Evolutionary conservation across 2,888 invertebrate species (phyloP).

Genomic region (Shargacucullia verbasci): DNA sequence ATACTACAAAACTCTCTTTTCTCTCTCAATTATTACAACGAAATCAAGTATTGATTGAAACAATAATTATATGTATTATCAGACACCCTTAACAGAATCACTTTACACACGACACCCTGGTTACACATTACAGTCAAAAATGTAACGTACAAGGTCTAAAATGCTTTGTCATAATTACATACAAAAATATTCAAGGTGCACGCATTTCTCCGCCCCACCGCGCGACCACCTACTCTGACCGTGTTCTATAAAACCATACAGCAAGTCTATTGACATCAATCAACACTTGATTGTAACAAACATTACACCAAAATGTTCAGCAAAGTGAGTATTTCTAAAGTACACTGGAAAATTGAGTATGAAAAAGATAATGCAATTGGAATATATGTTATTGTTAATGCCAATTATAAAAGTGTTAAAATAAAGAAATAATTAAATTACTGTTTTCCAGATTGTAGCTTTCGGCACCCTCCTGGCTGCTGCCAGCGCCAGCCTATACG

Average conservation of each 20-base stretch:
- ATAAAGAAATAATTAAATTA: not conserved
- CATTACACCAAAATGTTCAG: constrained; percentile 74
- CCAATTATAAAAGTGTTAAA: too few species aligned
- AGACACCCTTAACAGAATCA: not conserved
- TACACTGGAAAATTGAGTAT: too few species aligned
- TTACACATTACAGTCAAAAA: constrained; percentile 21
- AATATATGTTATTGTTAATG: too few species aligned
- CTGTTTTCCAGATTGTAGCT: constrained; percentile 74
- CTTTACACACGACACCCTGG: constrained; percentile 17
- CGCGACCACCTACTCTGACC: constrained; percentile 3
- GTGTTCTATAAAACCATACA: constrained; percentile 59
- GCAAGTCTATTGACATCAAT: constrained; percentile 67
- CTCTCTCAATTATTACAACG: too few species aligned
- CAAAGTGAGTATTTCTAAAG: constrained; percentile 66
- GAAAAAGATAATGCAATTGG: too few species aligned
- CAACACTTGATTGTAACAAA: constrained; percentile 63
- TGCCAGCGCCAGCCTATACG: constrained; percentile 77
- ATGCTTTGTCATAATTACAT: constrained; percentile 22
- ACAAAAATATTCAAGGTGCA: constrained; percentile 28
- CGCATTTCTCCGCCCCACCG: constrained; percentile 57
- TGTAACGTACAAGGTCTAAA: constrained; percentile 39
- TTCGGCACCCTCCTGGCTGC: constrained; percentile 78
- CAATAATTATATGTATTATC: not conserved
- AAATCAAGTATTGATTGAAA: not conserved
- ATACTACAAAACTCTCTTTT: too few species aligned